Conservation (phyloP, 1,140 invertebrate species). For the Hesperophylax magnus region DNA sequence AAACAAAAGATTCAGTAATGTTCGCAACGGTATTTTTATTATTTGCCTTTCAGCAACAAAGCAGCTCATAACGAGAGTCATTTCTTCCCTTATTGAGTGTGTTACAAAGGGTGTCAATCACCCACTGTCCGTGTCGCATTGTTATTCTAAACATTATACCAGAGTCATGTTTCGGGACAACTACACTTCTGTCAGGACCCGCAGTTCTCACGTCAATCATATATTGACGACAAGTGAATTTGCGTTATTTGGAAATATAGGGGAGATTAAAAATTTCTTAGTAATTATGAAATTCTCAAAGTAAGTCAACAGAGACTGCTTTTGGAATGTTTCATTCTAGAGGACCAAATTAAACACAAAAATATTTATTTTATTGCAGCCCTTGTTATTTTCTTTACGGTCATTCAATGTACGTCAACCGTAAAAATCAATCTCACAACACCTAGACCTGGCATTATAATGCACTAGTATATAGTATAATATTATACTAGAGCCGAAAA, state of each 20-base stretch:
- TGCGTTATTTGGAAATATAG: not conserved
- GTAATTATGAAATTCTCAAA: not conserved
- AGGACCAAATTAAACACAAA: not conserved
- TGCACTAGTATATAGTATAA: no score
- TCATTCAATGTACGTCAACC: not conserved
- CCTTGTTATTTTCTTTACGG: not conserved
- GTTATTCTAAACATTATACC: constrained; percentile 35
- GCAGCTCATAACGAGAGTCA: constrained; percentile 27
- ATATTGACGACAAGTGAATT: constrained; percentile 38
- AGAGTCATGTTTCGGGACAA: constrained; percentile 37
- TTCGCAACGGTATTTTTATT: constrained; percentile 25
- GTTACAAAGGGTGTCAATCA: constrained; percentile 43
- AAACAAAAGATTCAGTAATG: constrained; percentile 32
- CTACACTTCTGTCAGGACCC: not conserved
- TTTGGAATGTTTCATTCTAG: not conserved
- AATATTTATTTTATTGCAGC: not conserved
- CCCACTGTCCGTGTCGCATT: constrained; percentile 34
- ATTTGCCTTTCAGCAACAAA: not conserved
- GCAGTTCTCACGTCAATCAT: constrained; percentile 45
- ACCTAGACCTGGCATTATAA: not conserved
- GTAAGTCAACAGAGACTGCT: not conserved
- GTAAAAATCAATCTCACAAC: not conserved
- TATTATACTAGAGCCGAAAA: no score
- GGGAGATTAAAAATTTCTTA: not conserved
- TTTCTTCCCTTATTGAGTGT: constrained; percentile 18